Base-by-base conservation (phyloP, 2,888 invertebrate species). In the Leptinotarsa haldemani region DNA sequence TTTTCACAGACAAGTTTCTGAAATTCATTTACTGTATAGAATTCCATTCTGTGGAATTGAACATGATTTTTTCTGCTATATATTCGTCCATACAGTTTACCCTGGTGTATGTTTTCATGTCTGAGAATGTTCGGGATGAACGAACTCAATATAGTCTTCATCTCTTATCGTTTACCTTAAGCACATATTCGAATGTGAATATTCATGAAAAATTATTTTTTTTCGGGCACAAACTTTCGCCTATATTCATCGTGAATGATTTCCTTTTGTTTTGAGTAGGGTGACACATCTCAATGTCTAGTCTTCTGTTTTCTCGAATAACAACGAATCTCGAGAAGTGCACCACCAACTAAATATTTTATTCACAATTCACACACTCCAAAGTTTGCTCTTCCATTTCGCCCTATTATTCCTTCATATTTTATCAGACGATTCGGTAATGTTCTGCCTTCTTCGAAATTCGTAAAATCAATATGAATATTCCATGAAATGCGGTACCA, bases 351-450 rank as follows among this genome's bases (percentile, higher is more conserved):
- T 22, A 22, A 56, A 56, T 20, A 13, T 56, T 56, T 22, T 13
- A 56, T 56, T 56, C 56, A 22, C 56, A 56, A 56, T 56, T 56
- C 56, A 22, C 56, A 56, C 20, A 56, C 4, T 22, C 3, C 56
- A 13, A 0, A 56, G 56, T 56, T 56, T 22, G 22, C 56, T 56
- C 3, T 56, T 25, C 56, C 56, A 56, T 56, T 56, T 22, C 20
- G 56, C 56, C 20, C 56, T 5, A 20, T 56, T 56, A 56, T 56
- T 4, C 56, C 22, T 56, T 22, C 16, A 56, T 56, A 56, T 56
- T 56, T 56, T 56, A 56, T 56, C 56, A 56, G 56, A 56, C 4
- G 56, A 56, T 56, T 56, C 56, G 56, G 56, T 56, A 56, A 56
- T 56, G 56, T 22, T 56, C 56, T 22, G 20, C 22, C 12, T 22